Conservation (phyloP, 1,140 invertebrate genomes). For the Heliconius hermathena region DNA sequence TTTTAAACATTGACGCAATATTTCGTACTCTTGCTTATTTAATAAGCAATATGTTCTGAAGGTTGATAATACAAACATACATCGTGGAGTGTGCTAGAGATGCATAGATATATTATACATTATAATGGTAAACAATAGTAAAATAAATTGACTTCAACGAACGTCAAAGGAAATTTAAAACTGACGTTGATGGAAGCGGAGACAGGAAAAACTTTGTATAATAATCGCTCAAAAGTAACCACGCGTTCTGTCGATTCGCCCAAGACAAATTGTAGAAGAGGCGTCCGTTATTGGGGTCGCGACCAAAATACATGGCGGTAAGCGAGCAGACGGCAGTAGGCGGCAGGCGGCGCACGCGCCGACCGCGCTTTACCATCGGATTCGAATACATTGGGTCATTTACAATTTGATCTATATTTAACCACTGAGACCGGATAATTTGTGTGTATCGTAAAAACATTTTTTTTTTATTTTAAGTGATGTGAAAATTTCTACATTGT, state of each 20-base stretch:
- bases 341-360: conserved; percentile 76
- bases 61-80: background rate
- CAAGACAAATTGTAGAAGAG: conserved; percentile 78
- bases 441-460: conserved; percentile 69
- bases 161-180: background rate
- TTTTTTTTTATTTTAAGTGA: conserved; percentile 57
- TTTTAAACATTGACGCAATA: background rate
- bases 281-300: conserved; percentile 75
- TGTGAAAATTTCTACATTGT: conserved; percentile 46
- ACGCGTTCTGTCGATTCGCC: conserved; percentile 69
- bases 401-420: conserved; percentile 74
- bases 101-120: background rate
- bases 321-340: conserved; percentile 66
- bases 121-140: background rate
- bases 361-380: conserved; percentile 65
- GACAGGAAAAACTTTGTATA: conserved; percentile 22
- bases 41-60: background rate
- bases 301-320: conserved; percentile 76
- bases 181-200: conserved; percentile 11
- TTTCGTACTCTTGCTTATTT: background rate
- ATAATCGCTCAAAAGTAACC: conserved; percentile 45
- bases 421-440: conserved; percentile 71
- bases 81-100: background rate
- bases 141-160: background rate
- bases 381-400: conserved; percentile 67